phyloP scores from a whole-genome alignment of 1,140 invertebrate species.

The Schlechtendalia chinensis region DNA sequence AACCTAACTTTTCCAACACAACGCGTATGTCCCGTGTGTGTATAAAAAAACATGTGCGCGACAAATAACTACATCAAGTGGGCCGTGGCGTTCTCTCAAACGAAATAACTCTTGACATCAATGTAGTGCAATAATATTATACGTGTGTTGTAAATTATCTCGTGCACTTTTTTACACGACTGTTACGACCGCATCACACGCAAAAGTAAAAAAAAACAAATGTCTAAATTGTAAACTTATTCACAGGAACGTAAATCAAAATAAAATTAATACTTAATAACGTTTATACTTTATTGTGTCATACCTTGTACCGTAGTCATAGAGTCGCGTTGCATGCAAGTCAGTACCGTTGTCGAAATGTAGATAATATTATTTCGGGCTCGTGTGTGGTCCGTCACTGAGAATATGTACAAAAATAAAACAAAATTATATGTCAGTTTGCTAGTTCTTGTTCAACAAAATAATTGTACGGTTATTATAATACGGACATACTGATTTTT shows the following conservation, averaged over 20 bases:
- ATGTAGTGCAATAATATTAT: neutral
- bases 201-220: no score
- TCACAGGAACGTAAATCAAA: neutral
- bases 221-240: neutral
- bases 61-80: conserved; percentile 6
- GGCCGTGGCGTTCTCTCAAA: neutral
- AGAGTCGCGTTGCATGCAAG: conserved; percentile 33
- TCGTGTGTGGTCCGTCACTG: neutral
- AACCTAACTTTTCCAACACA: neutral
- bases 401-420: neutral
- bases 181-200: neutral
- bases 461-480: no score
- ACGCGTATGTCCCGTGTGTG: neutral
- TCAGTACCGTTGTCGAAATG: neutral
- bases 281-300: neutral
- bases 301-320: conserved; percentile 46
- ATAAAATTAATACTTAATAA: neutral
- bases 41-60: neutral
- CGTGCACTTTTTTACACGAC: neutral
- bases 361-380: neutral
- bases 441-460: neutral
- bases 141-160: neutral
- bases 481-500: neutral
- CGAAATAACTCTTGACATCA: neutral
- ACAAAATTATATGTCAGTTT: neutral